Evolutionary conservation across 2,113 vertebrate species (phyloP).

Genomic region (Menidia beryllina): DNA sequence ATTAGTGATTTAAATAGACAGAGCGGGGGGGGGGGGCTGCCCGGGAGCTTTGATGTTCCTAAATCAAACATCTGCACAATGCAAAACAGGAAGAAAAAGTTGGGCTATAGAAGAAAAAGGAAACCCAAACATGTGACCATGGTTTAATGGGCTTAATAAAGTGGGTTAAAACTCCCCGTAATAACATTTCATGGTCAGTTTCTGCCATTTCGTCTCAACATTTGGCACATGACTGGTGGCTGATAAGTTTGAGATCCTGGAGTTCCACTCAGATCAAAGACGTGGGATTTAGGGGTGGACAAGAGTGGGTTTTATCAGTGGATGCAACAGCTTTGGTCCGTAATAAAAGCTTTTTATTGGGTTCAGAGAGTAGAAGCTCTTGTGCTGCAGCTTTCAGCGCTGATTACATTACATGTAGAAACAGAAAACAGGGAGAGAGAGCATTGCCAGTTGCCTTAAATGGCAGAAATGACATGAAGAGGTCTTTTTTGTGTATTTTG

Average conservation of each 20-base stretch:
- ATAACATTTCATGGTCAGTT: slow-evolving; percentile 56
- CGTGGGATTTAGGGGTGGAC: neutral
- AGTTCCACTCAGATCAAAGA: slow-evolving; percentile 39
- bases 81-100: neutral
- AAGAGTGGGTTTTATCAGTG: slow-evolving; percentile 35
- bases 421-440: slow-evolving; percentile 9
- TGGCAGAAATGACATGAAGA: neutral
- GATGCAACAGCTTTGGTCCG: slow-evolving; percentile 20
- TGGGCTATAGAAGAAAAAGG: neutral
- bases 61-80: slow-evolving; percentile 63
- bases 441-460: slow-evolving; percentile 1
- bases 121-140: slow-evolving; percentile 42
- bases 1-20: slow-evolving; percentile 35
- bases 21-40: neutral
- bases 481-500: slow-evolving; percentile 1
- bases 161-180: slow-evolving; percentile 50
- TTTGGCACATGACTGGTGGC: slow-evolving; percentile 17
- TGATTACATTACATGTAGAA: slow-evolving; percentile 23
- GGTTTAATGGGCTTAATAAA: slow-evolving; percentile 55
- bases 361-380: slow-evolving; percentile 11
- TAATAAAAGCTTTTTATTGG: slow-evolving; percentile 38
- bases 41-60: slow-evolving; percentile 44
- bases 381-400: slow-evolving; percentile 13
- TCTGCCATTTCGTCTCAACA: slow-evolving; percentile 38
- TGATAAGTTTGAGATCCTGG: slow-evolving; percentile 5